These are phyloP conservation scores for Tyrophagus putrescentiae DNA, from an alignment of 1,140 invertebrate species.

Conservation along the genomic window DNA sequence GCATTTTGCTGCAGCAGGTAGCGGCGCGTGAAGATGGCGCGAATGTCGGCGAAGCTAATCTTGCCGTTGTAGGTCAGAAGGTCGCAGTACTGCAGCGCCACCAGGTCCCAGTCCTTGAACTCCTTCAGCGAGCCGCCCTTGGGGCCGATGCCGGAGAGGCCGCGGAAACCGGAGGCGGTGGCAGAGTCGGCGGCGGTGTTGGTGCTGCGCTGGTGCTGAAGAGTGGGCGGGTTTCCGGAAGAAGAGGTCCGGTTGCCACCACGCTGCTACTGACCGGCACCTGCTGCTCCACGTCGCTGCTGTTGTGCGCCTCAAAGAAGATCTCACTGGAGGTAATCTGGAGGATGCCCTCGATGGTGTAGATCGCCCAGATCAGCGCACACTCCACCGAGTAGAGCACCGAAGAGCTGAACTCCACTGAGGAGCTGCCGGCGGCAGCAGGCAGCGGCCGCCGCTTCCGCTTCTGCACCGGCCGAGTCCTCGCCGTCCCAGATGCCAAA, in stretches of 20 bases:
- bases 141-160: slow-evolving; percentile 13
- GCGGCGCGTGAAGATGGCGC: slow-evolving; percentile 90
- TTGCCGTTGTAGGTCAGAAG: slow-evolving; percentile 24
- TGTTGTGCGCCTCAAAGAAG: slow-evolving; percentile 21
- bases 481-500: slow-evolving; percentile 19
- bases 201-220: too few species aligned
- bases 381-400: slow-evolving; percentile 22
- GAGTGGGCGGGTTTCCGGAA: too few species aligned
- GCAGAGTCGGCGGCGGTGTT: not conserved
- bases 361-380: slow-evolving; percentile 23
- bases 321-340: slow-evolving; percentile 23
- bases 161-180: not conserved
- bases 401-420: slow-evolving; percentile 20
- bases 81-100: slow-evolving; percentile 82
- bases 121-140: slow-evolving; percentile 14
- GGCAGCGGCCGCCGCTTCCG: slow-evolving; percentile 7
- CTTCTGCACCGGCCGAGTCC: slow-evolving; percentile 14
- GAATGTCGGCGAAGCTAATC: slow-evolving; percentile 79
- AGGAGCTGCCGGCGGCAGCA: too few species aligned
- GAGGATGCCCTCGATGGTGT: slow-evolving; percentile 20
- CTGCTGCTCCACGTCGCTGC: slow-evolving; percentile 6
- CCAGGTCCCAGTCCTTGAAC: slow-evolving; percentile 28
- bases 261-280: not conserved
- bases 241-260: too few species aligned
- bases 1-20: slow-evolving; percentile 93